A percentile compares a stretch with the other conserved stretches of the same genome.
phyloP scores from a whole-genome alignment of 2,888 invertebrate genomes.

The Corythucha ciliata region DNA sequence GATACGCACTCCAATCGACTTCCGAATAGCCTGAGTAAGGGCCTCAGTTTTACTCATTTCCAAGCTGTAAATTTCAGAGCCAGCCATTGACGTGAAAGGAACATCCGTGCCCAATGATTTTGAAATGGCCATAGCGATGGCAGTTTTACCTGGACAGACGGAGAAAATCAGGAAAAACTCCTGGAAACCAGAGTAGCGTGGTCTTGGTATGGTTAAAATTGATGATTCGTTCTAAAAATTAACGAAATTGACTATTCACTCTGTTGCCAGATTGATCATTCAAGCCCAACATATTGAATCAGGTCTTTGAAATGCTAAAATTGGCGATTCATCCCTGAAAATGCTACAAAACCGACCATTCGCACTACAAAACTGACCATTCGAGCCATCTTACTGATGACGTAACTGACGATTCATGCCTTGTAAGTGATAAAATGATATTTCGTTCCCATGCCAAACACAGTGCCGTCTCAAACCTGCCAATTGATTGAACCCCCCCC shows the following conservation, averaged over 20 bases:
- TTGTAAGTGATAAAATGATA: too few species aligned
- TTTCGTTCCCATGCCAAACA: too few species aligned
- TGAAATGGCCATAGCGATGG: slow-evolving; percentile 94
- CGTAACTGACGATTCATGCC: too few species aligned
- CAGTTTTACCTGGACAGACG: slow-evolving; percentile 76
- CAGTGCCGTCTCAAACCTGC: too few species aligned
- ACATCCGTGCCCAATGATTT: slow-evolving; percentile 89
- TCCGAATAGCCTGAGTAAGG: slow-evolving; percentile 88
- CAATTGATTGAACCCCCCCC: too few species aligned
- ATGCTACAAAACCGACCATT: too few species aligned
- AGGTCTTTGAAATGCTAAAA: too few species aligned
- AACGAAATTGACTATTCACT: neutral
- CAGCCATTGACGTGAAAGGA: slow-evolving; percentile 97
- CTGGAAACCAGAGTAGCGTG: neutral
- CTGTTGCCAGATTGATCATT: too few species aligned
- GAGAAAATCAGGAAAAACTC: neutral
- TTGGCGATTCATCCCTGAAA: too few species aligned
- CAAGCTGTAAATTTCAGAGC: slow-evolving; percentile 94
- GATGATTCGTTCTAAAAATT: neutral
- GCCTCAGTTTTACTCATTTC: slow-evolving; percentile 99
- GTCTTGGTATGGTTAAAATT: neutral
- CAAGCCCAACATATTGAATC: too few species aligned
- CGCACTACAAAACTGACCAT: too few species aligned
- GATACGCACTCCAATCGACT: slow-evolving; percentile 94
- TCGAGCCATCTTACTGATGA: too few species aligned